Evolutionary conservation across 1,140 invertebrate genomes (phyloP), one percentile per base, ranked within the genome.

Genomic region (Trichomalopsis sarcophagae): DNA sequence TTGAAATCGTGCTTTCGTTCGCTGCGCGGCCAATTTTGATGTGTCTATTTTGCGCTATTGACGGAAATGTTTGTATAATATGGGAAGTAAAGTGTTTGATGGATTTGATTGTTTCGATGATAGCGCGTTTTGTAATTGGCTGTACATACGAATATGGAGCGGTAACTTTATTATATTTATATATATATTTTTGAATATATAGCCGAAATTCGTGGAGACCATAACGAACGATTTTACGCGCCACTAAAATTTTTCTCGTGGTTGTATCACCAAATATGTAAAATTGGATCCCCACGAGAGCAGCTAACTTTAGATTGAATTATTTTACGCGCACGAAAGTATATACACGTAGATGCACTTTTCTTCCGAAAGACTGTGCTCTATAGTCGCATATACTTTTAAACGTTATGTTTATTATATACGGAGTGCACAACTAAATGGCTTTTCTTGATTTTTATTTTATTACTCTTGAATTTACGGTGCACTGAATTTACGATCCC

Each of bases 1-100:
- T 44, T 50, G 74, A 76, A 76, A 76, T 76, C 33, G 36, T 71
- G 21, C 30, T 71, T 79, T 81, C 36, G n/a, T 27, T 66, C 36
- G 79, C 21, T 27, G 50, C 30, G 44, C 2, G 27, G 27, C 27
- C 17, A 30, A 66, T 82, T 27, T 69, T 11, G 66, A 69, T 14
- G 73, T 40, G 33, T 74, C 17, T 75, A 44, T 75, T 17, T 33
- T 50, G 47, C 47, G 40, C 10, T 11, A 44, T 50, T 50, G 47
- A 5, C 47, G 47, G 13, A 4, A 50, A 62, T 21, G 17, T 21
- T 21, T 62, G 17, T 27, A 27, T 27, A 27, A 36, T 36, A 36
- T 55, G 17, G 50, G 40, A 44, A 44, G 40, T 44, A 44, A 44
- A 44, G 1, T 44, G 10, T 44, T 9, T 44, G 40, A 44, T 44